Evolutionary conservation across 1,140 invertebrate genomes (phyloP).

Genomic region (Saccostrea glomerata): DNA sequence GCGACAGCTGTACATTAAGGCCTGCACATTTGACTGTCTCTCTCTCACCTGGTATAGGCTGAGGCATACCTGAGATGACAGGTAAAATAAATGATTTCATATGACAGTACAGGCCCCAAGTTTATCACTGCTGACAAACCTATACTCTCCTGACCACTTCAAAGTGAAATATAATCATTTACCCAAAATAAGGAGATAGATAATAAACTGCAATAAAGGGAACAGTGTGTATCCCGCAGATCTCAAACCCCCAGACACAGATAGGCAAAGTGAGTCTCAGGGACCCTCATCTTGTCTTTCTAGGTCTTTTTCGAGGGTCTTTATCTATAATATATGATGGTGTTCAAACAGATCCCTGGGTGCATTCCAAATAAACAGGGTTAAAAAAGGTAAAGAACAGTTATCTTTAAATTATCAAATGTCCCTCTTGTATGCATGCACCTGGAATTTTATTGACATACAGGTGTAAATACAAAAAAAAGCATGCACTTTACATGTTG

Average conservation of each 20-base stretch:
- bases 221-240: background rate
- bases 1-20: slow-evolving; percentile 13
- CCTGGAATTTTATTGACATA: slow-evolving; percentile 1
- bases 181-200: background rate
- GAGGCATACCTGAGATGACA: slow-evolving; percentile 29
- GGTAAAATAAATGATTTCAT: slow-evolving; percentile 17
- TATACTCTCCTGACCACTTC: slow-evolving; percentile 11
- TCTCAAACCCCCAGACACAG: background rate
- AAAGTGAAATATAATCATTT: slow-evolving; percentile 35
- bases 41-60: background rate
- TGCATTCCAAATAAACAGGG: background rate
- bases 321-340: slow-evolving; percentile 9
- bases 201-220: slow-evolving; percentile 7
- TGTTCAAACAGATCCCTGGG: background rate
- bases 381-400: background rate
- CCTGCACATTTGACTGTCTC: background rate
- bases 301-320: background rate
- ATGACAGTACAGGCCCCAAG: background rate
- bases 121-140: slow-evolving; percentile 18
- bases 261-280: background rate
- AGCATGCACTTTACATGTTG: too few relatives aligned
- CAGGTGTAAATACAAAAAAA: background rate
- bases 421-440: background rate
- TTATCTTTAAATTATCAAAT: slow-evolving; percentile 14
- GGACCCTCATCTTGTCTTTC: slow-evolving; percentile 1